Evolutionary conservation across 2,797 vertebrate species (phyloP).

Genomic region (Smutsia gigantea): DNA sequence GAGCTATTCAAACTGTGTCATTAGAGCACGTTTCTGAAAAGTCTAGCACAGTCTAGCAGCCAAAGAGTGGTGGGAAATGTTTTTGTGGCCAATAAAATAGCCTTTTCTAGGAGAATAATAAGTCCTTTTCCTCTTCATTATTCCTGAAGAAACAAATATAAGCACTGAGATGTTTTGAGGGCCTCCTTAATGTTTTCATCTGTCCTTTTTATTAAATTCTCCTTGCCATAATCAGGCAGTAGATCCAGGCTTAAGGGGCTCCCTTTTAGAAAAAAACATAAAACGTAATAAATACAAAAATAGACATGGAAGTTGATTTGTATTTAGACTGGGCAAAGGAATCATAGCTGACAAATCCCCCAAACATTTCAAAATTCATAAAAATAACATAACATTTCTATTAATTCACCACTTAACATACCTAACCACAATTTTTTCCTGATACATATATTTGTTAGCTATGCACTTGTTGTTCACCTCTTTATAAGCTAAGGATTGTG

Average conservation of each 20-base stretch:
- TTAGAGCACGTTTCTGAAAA: neutral
- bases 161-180: neutral
- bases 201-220: neutral
- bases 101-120: neutral
- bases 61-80: neutral
- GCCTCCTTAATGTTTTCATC: neutral
- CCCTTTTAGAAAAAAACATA: neutral
- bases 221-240: neutral
- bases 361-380: neutral
- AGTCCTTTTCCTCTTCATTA: neutral
- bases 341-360: neutral
- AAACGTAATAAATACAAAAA: neutral
- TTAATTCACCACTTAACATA: neutral
- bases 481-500: slow-evolving; percentile 21
- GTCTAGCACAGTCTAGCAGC: neutral
- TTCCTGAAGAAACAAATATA: neutral
- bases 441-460: neutral
- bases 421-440: neutral
- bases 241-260: neutral
- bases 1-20: neutral
- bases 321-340: neutral
- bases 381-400: neutral
- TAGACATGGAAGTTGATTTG: neutral
- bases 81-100: neutral
- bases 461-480: neutral